phyloP scores from a whole-genome alignment of 2,888 invertebrate genomes.

The Herminia tarsipennalis region DNA sequence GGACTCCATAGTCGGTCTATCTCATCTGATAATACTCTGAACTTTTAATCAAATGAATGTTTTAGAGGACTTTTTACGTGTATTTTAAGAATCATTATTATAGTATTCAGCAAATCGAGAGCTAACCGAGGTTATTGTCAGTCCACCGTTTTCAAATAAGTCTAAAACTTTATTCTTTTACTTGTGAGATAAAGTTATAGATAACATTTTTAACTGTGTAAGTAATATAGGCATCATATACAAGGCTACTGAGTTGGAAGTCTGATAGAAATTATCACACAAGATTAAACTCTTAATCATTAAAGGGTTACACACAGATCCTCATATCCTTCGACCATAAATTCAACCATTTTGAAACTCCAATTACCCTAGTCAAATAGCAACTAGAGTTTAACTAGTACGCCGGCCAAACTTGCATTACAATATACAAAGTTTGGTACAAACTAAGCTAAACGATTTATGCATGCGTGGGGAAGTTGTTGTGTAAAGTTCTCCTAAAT shows the following conservation, averaged over 20 bases:
- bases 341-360: conserved; percentile 7
- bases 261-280: too few species aligned
- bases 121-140: too few species aligned
- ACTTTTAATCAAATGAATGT: conserved; percentile 35
- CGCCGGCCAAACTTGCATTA: conserved; percentile 12
- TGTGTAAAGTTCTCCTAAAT: background rate
- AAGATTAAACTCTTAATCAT: too few species aligned
- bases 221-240: too few species aligned
- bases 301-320: too few species aligned
- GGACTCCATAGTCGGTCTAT: conserved; percentile 16
- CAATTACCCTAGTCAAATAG: conserved; percentile 9
- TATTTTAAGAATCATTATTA: background rate
- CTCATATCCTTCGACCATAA: too few species aligned
- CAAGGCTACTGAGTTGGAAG: too few species aligned
- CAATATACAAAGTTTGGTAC: conserved; percentile 27
- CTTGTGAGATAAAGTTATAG: too few species aligned
- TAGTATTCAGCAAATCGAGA: too few species aligned
- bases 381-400: conserved; percentile 9
- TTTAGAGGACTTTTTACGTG: background rate
- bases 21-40: conserved; percentile 22
- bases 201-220: too few species aligned
- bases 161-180: too few species aligned
- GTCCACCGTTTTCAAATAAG: too few species aligned
- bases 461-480: conserved; percentile 14
- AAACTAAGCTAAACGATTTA: conserved; percentile 40